phyloP scores from a whole-genome alignment of 1,140 invertebrate species.

The Portunus trituberculatus region DNA sequence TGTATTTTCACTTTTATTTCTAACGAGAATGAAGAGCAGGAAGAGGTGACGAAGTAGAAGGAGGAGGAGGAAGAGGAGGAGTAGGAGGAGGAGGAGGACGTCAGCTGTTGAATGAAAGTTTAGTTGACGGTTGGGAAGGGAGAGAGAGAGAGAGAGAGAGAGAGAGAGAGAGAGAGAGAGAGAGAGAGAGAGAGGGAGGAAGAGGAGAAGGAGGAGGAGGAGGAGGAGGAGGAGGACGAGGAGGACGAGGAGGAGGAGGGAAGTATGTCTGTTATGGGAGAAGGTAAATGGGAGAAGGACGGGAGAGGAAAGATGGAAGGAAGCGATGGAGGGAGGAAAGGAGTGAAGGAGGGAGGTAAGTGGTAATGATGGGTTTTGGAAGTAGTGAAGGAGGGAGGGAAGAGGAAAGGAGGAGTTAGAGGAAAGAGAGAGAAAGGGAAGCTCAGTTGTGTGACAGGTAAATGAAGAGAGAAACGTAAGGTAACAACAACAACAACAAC shows the following conservation, averaged over 20 bases:
- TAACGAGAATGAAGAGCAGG: no score
- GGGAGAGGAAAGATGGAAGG: background rate
- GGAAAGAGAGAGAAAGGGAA: no score
- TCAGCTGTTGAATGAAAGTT: no score
- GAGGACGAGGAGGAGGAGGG: background rate
- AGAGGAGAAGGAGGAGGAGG: background rate
- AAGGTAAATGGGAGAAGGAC: background rate
- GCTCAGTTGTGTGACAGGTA: background rate
- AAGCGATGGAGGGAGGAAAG: background rate
- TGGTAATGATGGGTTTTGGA: no score
- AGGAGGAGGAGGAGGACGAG: background rate
- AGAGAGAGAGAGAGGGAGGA: background rate
- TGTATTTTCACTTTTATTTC: no score
- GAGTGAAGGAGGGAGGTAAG: background rate
- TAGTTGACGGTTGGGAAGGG: no score
- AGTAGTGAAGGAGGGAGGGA: no score
- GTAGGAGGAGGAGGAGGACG: no score
- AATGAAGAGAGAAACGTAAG: background rate
- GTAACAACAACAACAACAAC: no score
- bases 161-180: background rate
- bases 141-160: background rate
- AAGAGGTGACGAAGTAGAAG: no score
- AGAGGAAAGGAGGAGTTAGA: no score
- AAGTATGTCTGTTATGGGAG: background rate
- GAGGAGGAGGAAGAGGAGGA: no score